These are phyloP conservation scores for Mustelus asterias DNA, from an alignment of 2,113 vertebrate species.

Conservation along the genomic window DNA sequence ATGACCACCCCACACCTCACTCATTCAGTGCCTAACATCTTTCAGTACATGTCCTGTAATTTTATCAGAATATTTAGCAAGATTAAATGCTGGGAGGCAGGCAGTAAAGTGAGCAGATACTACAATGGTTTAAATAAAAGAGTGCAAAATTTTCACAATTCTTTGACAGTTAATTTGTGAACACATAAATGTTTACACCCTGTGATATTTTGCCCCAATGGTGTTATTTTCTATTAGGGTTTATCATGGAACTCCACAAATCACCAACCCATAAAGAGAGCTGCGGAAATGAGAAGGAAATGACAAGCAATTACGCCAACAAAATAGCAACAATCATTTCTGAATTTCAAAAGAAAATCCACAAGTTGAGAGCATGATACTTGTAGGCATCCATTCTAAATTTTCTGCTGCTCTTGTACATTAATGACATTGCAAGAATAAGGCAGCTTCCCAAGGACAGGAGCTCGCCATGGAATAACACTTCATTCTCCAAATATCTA, in stretches of 20 bases:
- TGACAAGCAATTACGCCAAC: background rate
- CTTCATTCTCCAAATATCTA: background rate
- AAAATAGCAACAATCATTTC: background rate
- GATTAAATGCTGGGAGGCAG: conserved; percentile 18
- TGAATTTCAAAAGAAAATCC: conserved; percentile 9
- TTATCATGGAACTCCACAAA: background rate
- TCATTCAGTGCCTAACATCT: background rate
- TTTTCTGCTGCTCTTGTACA: background rate
- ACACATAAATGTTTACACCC: background rate
- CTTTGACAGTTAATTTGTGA: background rate
- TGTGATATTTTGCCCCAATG: background rate
- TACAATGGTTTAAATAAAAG: background rate
- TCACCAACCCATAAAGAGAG: background rate
- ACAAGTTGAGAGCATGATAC: background rate
- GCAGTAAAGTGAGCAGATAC: conserved; percentile 31
- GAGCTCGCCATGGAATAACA: background rate
- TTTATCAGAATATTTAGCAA: conserved; percentile 18
- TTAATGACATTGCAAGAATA: conserved; percentile 6
- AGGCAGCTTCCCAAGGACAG: background rate
- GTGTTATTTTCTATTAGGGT: background rate
- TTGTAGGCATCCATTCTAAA: background rate
- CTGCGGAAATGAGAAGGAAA: conserved; percentile 16
- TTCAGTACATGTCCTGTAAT: background rate
- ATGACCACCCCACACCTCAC: background rate
- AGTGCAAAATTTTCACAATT: background rate